Conservation (phyloP, 2,797 vertebrate species). For the Cyclura pinguis region DNA sequence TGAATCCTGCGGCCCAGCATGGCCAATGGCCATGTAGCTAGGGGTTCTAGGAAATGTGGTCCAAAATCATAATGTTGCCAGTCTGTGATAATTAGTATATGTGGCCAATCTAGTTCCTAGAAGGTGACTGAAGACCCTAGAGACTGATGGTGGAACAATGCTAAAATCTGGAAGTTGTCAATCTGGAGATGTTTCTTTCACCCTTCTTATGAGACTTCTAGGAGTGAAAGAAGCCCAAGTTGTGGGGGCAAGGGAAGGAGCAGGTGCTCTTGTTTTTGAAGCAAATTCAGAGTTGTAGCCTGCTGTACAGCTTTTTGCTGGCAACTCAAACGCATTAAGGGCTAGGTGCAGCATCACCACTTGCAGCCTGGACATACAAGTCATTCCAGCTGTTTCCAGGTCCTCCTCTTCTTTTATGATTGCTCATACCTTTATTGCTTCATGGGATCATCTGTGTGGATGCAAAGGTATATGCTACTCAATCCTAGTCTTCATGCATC, state of each 20-base stretch:
- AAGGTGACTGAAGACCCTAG: background rate
- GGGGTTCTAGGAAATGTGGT: too few species aligned
- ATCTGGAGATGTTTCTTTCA: background rate
- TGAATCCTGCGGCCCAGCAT: too few species aligned
- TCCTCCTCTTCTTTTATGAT: background rate
- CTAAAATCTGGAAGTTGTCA: background rate
- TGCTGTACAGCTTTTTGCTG: background rate
- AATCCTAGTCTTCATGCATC: background rate
- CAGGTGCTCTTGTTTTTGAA: background rate
- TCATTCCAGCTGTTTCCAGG: background rate
- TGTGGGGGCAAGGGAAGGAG: too few species aligned
- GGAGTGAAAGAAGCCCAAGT: background rate
- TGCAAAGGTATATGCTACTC: background rate
- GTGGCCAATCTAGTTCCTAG: background rate
- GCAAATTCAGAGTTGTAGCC: background rate
- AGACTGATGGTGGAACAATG: background rate
- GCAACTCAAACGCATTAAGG: background rate
- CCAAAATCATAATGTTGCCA: too few species aligned
- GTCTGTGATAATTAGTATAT: too few species aligned
- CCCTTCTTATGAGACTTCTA: background rate
- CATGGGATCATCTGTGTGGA: background rate
- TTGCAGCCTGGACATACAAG: background rate
- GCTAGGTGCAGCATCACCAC: too few species aligned
- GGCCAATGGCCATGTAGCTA: too few species aligned
- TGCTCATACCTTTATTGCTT: background rate